Conservation (phyloP, 64 coral and sea anemone genomes). For the Pocillopora verrucosa region DNA sequence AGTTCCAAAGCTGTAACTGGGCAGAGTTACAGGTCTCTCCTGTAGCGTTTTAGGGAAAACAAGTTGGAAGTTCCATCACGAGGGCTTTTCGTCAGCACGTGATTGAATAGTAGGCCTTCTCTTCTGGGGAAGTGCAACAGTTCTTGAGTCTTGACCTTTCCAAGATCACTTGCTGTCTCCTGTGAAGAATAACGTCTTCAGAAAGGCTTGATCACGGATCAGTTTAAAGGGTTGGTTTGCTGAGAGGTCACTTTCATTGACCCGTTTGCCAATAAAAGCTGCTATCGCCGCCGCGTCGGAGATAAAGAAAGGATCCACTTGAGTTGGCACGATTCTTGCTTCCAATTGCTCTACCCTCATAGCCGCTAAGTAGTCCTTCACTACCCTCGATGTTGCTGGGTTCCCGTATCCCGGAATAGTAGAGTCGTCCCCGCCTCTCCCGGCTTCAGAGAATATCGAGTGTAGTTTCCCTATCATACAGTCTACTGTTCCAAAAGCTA, state of each 20-base stretch:
- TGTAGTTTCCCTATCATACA: slow-evolving; percentile 6
- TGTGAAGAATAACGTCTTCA: slow-evolving; percentile 30
- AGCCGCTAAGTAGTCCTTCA: background rate
- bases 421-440: background rate
- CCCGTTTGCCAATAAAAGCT: background rate
- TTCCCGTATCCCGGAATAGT: background rate
- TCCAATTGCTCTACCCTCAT: background rate
- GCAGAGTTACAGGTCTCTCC: background rate
- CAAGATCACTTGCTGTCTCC: background rate
- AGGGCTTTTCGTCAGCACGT: background rate
- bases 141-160: background rate
- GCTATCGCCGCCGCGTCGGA: background rate
- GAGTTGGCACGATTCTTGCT: background rate
- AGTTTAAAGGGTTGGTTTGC: background rate
- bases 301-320: slow-evolving; percentile 18
- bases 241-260: background rate
- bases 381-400: slow-evolving; percentile 1
- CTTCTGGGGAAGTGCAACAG: background rate
- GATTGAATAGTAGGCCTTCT: slow-evolving; percentile 32
- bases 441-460: slow-evolving; percentile 1
- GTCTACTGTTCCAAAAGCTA: slow-evolving; percentile 6
- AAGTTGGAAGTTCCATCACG: slow-evolving; percentile 23
- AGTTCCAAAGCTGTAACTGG: slow-evolving; percentile 22
- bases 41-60: background rate
- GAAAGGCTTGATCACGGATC: slow-evolving; percentile 5